These are phyloP conservation scores for Antechinus stuartii DNA, from an alignment of 2,113 vertebrate species.

Conservation along the genomic window DNA sequence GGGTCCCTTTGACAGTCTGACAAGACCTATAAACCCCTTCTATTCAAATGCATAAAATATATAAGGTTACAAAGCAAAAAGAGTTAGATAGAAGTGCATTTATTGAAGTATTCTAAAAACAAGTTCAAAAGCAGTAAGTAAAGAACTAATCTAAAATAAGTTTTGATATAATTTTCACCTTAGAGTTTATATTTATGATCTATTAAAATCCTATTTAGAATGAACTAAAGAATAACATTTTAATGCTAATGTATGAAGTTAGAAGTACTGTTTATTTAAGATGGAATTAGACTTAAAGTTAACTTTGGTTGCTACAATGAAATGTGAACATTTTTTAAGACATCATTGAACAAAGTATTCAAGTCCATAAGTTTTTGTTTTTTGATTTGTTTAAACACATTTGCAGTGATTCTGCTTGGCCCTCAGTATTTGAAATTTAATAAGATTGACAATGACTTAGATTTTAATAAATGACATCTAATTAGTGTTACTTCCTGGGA, in stretches of 20 bases:
- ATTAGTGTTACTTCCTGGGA: background rate
- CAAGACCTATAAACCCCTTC: background rate
- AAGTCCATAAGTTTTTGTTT: background rate
- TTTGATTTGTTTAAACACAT: background rate
- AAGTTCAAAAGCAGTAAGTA: background rate
- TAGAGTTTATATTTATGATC: background rate
- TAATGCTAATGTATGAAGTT: background rate
- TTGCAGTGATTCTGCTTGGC: constrained; percentile 34
- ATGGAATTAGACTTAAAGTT: background rate
- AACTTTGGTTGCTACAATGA: background rate
- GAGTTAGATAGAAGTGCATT: background rate
- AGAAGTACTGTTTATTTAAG: background rate
- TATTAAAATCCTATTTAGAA: background rate
- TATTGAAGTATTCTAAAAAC: background rate
- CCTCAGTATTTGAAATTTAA: constrained; percentile 52
- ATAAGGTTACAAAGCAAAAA: background rate
- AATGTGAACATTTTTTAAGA: background rate
- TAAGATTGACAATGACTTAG: constrained; percentile 22
- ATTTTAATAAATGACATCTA: background rate
- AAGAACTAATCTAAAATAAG: background rate
- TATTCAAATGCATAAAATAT: background rate
- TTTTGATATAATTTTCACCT: background rate
- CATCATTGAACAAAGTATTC: background rate
- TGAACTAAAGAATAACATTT: background rate
- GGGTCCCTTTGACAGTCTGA: background rate